phyloP scores from a whole-genome alignment of 2,888 invertebrate species.

The Choristoneura rosaceana region DNA sequence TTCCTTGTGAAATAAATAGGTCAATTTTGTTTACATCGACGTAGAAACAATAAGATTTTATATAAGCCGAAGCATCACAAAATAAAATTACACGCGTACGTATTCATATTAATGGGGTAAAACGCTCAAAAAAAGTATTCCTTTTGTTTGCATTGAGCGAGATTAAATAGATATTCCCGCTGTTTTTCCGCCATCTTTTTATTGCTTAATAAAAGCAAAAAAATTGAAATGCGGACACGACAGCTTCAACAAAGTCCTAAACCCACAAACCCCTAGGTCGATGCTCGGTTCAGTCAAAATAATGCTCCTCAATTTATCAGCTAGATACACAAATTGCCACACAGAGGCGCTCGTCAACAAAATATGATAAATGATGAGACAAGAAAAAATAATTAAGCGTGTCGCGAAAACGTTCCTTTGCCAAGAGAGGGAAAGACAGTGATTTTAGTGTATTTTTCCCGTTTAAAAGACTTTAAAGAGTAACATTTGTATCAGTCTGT shows the following conservation, averaged over 20 bases:
- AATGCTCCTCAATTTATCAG: slow-evolving; percentile 41
- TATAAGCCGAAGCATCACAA: not conserved
- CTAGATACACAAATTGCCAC: slow-evolving; percentile 34
- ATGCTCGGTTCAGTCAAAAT: slow-evolving; percentile 29
- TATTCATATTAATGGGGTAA: not conserved
- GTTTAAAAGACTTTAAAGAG: slow-evolving; percentile 37
- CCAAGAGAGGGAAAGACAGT: slow-evolving; percentile 33
- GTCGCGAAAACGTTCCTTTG: slow-evolving; percentile 29
- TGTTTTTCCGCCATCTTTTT: slow-evolving; percentile 3
- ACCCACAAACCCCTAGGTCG: slow-evolving; percentile 28
- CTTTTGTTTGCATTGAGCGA: not conserved
- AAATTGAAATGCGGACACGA: slow-evolving; percentile 13
- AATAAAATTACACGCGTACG: not conserved
- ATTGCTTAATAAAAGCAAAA: slow-evolving; percentile 18
- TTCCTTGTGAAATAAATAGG: too few species aligned
- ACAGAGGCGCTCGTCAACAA: slow-evolving; percentile 36
- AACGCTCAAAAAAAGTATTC: not conserved
- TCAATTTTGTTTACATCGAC: not conserved
- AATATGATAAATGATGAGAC: slow-evolving; percentile 40
- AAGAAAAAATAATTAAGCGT: slow-evolving; percentile 41
- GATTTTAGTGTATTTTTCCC: slow-evolving; percentile 26
- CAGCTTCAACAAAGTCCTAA: slow-evolving; percentile 35
- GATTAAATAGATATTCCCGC: slow-evolving; percentile 1
- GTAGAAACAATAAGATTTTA: not conserved
- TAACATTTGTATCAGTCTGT: slow-evolving; percentile 42